Percentiles rank a stretch among this genome's conserved stretches.
Conservation (phyloP, 2,888 invertebrate genomes). For the Aporophyla nigra region DNA sequence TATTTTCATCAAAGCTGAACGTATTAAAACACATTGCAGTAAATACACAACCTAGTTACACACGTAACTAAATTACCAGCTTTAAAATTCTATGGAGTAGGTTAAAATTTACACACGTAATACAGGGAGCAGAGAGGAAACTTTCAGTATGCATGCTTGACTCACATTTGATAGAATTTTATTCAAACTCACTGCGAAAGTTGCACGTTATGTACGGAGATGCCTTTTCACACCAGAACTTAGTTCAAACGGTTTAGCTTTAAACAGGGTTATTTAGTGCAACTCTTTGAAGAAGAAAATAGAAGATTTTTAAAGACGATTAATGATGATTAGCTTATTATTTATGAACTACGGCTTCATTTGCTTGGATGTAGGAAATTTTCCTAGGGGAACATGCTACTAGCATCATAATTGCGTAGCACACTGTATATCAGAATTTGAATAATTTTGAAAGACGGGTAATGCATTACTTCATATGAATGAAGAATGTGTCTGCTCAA, state of each 20-base stretch:
- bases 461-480: too few relatives aligned
- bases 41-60: not conserved
- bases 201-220: slow-evolving; percentile 42
- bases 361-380: too few relatives aligned
- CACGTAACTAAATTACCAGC: slow-evolving; percentile 26
- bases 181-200: slow-evolving; percentile 51
- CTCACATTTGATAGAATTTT: slow-evolving; percentile 62
- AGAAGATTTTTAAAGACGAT: not conserved
- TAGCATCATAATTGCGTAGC: too few relatives aligned
- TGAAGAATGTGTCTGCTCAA: too few relatives aligned
- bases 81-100: slow-evolving; percentile 24
- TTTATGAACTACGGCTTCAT: not conserved
- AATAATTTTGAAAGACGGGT: too few relatives aligned
- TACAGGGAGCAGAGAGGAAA: slow-evolving; percentile 31
- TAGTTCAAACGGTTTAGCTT: slow-evolving; percentile 49
- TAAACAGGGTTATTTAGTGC: slow-evolving; percentile 39
- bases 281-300: slow-evolving; percentile 27
- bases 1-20: slow-evolving; percentile 17
- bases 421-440: too few relatives aligned
- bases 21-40: slow-evolving; percentile 2
- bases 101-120: slow-evolving; percentile 31
- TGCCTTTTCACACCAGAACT: slow-evolving; percentile 55
- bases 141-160: slow-evolving; percentile 51
- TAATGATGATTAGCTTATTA: not conserved
- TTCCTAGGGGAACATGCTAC: too few relatives aligned